Conservation (phyloP, 2,888 invertebrate genomes). For the Proisotoma minuta region DNA sequence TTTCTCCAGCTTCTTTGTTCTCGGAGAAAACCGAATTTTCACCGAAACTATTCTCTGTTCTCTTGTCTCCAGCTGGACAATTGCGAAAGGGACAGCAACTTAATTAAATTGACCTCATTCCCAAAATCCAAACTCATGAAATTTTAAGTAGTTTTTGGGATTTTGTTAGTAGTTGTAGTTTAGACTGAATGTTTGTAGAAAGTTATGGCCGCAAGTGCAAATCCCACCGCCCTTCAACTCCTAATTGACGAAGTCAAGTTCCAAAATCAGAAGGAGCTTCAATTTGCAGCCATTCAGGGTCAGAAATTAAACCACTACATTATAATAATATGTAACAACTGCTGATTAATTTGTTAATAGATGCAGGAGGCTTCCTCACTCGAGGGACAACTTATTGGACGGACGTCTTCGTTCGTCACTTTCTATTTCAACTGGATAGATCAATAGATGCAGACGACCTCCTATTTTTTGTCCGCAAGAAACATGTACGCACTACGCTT, state of each 20-base stretch:
- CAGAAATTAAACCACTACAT: neutral
- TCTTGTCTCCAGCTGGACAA: no score
- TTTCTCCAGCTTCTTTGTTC: no score
- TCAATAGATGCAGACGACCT: constrained; percentile 90
- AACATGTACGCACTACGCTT: constrained; percentile 69
- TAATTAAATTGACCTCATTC: no score
- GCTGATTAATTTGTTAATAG: no score
- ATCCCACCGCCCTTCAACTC: constrained; percentile 73
- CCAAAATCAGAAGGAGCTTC: constrained; percentile 68
- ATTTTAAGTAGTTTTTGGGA: no score
- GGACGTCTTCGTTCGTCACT: constrained; percentile 87
- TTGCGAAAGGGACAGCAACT: no score
- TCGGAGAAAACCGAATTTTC: no score
- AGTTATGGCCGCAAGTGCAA: constrained; percentile 26
- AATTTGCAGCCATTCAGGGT: constrained; percentile 43
- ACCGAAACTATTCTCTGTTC: no score
- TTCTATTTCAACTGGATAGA: constrained; percentile 59
- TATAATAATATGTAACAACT: no score
- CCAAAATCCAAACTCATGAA: no score
- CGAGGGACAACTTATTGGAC: constrained; percentile 95
- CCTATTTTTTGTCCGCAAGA: constrained; percentile 89
- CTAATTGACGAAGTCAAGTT: constrained; percentile 86
- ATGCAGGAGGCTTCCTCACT: constrained; percentile 84
- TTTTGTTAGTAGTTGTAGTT: no score
- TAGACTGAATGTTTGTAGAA: no score